Evolutionary conservation across 2,113 vertebrate genomes (phyloP).

Genomic region (Chelonoidis abingdonii): DNA sequence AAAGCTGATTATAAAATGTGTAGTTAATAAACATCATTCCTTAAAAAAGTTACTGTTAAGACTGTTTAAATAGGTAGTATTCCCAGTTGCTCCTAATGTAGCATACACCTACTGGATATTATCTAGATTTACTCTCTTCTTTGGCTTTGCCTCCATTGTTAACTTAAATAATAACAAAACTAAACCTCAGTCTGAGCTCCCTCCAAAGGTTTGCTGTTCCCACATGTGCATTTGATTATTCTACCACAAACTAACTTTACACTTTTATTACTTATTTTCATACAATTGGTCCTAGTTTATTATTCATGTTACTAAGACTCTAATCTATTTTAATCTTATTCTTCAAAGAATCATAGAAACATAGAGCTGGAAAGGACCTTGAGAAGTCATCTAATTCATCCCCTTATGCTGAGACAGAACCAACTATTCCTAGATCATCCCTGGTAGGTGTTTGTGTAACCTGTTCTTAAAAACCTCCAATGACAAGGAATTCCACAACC

Average conservation of each 20-base stretch:
- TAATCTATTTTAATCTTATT: not conserved
- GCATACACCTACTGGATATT: not conserved
- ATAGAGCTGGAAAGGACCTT: not conserved
- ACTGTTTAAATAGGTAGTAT: not conserved
- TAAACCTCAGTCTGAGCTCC: not conserved
- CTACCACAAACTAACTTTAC: not conserved
- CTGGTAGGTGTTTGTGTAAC: not conserved
- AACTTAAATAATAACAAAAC: not conserved
- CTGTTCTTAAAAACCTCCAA: not conserved
- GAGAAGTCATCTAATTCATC: too few relatives aligned
- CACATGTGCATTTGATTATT: fast-evolving
- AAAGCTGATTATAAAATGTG: conserved; percentile 44
- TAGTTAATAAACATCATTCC: conserved; percentile 34
- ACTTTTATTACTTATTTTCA: not conserved
- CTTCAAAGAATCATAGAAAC: not conserved
- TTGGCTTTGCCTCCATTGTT: not conserved
- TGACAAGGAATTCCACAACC: not conserved
- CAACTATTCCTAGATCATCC: not conserved
- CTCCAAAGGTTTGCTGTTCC: not conserved
- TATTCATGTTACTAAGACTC: not conserved
- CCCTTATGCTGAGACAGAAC: too few relatives aligned
- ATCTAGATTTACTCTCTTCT: conserved; percentile 1
- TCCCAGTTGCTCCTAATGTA: not conserved
- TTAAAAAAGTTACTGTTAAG: not conserved
- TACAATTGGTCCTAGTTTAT: not conserved